Percentiles rank a stretch among this genome's conserved stretches.
Conservation (phyloP, 2,888 invertebrate genomes). For the Gnatocerus cornutus region DNA sequence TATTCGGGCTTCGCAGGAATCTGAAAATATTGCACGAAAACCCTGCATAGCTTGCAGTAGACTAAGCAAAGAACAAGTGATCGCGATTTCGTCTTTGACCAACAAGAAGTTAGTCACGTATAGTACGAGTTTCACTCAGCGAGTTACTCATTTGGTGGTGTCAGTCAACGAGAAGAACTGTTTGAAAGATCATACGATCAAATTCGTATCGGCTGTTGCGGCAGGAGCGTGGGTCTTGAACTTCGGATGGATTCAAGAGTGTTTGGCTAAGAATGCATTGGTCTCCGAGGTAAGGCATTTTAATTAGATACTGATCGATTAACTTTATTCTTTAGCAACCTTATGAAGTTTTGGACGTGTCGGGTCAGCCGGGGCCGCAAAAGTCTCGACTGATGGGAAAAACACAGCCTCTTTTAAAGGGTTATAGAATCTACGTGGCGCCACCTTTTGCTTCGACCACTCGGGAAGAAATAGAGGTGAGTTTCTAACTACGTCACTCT, state of each 20-base stretch:
- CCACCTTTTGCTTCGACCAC: slow-evolving; percentile 70
- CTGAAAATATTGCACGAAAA: background rate
- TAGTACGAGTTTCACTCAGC: slow-evolving; percentile 58
- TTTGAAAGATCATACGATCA: slow-evolving; percentile 69
- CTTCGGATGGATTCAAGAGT: slow-evolving; percentile 74
- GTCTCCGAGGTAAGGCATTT: slow-evolving; percentile 71
- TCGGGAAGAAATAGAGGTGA: slow-evolving; percentile 64
- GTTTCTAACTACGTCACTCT: slow-evolving; percentile 4
- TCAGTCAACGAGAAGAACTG: slow-evolving; percentile 61
- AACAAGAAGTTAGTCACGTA: slow-evolving; percentile 64
- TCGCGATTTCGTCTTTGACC: slow-evolving; percentile 61
- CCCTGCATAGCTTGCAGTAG: slow-evolving; percentile 64
- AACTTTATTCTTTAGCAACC: slow-evolving; percentile 70
- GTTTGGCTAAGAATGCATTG: slow-evolving; percentile 68
- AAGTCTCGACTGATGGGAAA: slow-evolving; percentile 70
- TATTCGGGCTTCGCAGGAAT: slow-evolving; percentile 49
- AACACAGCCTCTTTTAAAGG: slow-evolving; percentile 70
- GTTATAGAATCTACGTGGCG: slow-evolving; percentile 73
- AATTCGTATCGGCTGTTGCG: slow-evolving; percentile 75
- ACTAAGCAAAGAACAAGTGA: slow-evolving; percentile 61
- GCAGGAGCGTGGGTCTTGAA: slow-evolving; percentile 76
- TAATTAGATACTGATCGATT: too few species aligned
- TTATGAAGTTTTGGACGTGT: slow-evolving; percentile 74
- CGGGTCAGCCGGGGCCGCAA: slow-evolving; percentile 73
- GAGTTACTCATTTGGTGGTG: slow-evolving; percentile 68